These are phyloP conservation scores for Plecturocebus donacophilus DNA, from an alignment of 2,113 vertebrate species.

Conservation along the genomic window DNA sequence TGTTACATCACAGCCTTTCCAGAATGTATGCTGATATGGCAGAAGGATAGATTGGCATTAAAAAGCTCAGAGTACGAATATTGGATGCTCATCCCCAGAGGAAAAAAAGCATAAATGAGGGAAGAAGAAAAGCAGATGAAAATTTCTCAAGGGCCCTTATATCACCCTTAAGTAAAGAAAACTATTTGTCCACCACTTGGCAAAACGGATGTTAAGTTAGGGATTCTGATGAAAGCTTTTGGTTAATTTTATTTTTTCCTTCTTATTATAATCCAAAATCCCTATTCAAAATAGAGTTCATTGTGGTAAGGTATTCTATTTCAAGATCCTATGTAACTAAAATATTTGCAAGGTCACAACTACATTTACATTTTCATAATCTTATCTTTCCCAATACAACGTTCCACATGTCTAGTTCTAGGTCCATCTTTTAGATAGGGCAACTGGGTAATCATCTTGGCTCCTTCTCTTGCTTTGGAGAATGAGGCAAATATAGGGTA, in stretches of 20 bases:
- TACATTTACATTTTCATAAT: not conserved
- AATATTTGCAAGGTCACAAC: not conserved
- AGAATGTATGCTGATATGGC: not conserved
- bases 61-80: not conserved
- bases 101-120: not conserved
- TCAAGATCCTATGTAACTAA: not conserved
- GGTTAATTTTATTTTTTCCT: not conserved
- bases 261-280: not conserved
- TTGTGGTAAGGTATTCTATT: not conserved
- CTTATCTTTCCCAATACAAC: not conserved
- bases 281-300: not conserved
- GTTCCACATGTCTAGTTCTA: not conserved
- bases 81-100: not conserved
- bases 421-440: accelerated
- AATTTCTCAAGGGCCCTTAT: not conserved
- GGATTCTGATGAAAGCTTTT: not conserved
- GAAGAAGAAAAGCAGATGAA: not conserved
- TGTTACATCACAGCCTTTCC: not conserved
- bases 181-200: not conserved
- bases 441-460: not conserved
- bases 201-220: not conserved
- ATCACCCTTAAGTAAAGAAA: not conserved
- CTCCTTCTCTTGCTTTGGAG: not conserved
- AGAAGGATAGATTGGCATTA: not conserved
- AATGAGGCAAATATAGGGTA: not conserved